Evolutionary conservation across 1,140 invertebrate species (phyloP).

Genomic region (Papilio dardanus): DNA sequence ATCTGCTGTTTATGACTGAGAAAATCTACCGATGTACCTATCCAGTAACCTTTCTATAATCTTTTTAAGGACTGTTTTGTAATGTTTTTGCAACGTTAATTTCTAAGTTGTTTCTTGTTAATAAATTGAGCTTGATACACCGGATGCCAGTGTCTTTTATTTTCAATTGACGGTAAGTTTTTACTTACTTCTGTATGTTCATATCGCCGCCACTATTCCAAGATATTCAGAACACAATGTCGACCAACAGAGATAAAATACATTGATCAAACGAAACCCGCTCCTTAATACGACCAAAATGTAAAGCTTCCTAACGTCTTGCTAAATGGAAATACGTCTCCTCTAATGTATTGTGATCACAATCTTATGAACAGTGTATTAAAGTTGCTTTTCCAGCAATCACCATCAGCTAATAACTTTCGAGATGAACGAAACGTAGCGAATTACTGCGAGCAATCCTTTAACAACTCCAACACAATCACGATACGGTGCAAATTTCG

Average conservation of each 20-base stretch:
- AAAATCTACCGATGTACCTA: no score
- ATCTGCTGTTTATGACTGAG: background rate
- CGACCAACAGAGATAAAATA: slow-evolving; percentile 65
- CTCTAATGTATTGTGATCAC: slow-evolving; percentile 38
- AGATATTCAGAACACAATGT: slow-evolving; percentile 59
- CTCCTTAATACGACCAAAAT: slow-evolving; percentile 73
- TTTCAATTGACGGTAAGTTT: background rate
- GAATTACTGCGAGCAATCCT: slow-evolving; percentile 57
- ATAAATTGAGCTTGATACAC: no score
- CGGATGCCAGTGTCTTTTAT: no score
- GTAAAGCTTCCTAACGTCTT: slow-evolving; percentile 61
- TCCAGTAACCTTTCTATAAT: no score
- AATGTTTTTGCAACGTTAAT: no score
- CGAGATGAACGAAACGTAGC: slow-evolving; percentile 61
- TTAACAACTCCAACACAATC: slow-evolving; percentile 65
- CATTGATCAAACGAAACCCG: slow-evolving; percentile 70
- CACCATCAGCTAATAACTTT: slow-evolving; percentile 48
- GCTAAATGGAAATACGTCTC: slow-evolving; percentile 62
- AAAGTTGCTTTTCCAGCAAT: slow-evolving; percentile 50
- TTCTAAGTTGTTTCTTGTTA: no score
- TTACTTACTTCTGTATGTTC: background rate
- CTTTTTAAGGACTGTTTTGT: no score
- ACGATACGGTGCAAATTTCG: slow-evolving; percentile 69
- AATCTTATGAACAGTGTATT: slow-evolving; percentile 48
- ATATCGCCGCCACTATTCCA: slow-evolving; percentile 49